Base-by-base conservation (phyloP, 2,797 vertebrate species). In the Arctocebus calabarensis region DNA sequence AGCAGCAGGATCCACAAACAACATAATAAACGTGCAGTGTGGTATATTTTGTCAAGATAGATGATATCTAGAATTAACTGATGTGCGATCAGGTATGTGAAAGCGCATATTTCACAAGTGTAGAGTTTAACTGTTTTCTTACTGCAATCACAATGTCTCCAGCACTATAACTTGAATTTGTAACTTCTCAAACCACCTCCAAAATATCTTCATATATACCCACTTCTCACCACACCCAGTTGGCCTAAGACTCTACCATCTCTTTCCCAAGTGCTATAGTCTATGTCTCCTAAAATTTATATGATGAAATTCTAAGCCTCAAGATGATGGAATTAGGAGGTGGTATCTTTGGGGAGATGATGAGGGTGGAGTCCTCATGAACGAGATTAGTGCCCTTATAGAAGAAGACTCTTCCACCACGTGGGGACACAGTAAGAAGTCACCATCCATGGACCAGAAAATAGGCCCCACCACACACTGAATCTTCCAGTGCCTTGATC, bases 21-120 rank as follows among this genome's bases (percentile, higher is more conserved):
- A 2, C 0, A 0, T 4, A 13, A 48, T 6, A 62, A 68, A 22
- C 34, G n/a, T 48, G 62, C 23, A 23, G 32, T 0, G 2, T 1
- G 27, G 6, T 66, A 1, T 25, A 5, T 84, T 79, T 52, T n/a
- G 55, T 68, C 14, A 81, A 45, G 17, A 43, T 2, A 40, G 62
- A 70, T 62, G n/a, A n/a, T 1, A 74, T 17, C 61, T 10, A 59
- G 61, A 68, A 70, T 37, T 68, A 52, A 81, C 34, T 59, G 13
- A n/a, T 20, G 32, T 61, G 48, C 70, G 25, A 22, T 40, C 27
- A 71, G 52, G 17, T 37, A 27, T 20, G 48, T 34, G 23, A 73
- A 7, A 52, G 45, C 0, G 8, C 19, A 1, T 7, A 12, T 37
- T 29, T 73, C 2, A 0, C 4, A 34, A 82, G 19, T 5, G 25